These are phyloP conservation scores for Palythoa grandiflora DNA, from an alignment of 92 coral and sea anemone species.

Conservation along the genomic window DNA sequence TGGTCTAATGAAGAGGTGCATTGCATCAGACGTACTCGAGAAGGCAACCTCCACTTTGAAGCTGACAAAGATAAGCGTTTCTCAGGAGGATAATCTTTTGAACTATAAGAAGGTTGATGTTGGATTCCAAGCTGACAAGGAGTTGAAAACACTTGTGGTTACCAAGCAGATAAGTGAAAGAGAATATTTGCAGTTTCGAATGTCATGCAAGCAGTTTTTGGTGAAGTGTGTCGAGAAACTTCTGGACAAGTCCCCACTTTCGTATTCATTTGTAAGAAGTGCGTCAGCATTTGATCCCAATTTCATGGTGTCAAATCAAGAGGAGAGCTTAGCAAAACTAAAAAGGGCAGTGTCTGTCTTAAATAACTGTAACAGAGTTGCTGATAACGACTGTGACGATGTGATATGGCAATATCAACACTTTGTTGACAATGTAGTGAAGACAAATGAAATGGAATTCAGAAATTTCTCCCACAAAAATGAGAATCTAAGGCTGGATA, in stretches of 20 bases:
- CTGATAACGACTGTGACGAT: conserved; percentile 38
- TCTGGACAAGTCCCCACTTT: conserved; percentile 29
- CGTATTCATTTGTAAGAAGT: conserved; percentile 30
- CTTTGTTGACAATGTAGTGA: conserved; percentile 32
- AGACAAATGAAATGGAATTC: conserved; percentile 27
- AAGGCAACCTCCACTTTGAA: conserved; percentile 42
- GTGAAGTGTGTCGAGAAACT: conserved; percentile 34
- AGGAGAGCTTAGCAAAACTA: conserved; percentile 35
- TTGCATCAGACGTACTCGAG: conserved; percentile 31
- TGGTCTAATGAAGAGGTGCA: conserved; percentile 43
- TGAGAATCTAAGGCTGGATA: conserved; percentile 32
- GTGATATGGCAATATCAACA: conserved; percentile 39
- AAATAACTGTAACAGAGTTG: conserved; percentile 27
- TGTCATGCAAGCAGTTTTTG: neutral
- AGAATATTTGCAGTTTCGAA: conserved; percentile 31
- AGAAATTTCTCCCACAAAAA: conserved; percentile 30
- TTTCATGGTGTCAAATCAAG: conserved; percentile 37
- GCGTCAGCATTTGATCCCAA: conserved; percentile 34
- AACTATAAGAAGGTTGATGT: conserved; percentile 33
- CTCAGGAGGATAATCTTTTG: conserved; percentile 28
- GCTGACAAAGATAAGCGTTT: conserved; percentile 38
- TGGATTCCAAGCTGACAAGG: conserved; percentile 44
- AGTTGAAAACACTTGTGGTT: conserved; percentile 32
- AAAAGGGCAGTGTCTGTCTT: conserved; percentile 34
- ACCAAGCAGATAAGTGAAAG: conserved; percentile 45